Conservation (phyloP, 1,140 invertebrate genomes). For the Papilio dardanus region DNA sequence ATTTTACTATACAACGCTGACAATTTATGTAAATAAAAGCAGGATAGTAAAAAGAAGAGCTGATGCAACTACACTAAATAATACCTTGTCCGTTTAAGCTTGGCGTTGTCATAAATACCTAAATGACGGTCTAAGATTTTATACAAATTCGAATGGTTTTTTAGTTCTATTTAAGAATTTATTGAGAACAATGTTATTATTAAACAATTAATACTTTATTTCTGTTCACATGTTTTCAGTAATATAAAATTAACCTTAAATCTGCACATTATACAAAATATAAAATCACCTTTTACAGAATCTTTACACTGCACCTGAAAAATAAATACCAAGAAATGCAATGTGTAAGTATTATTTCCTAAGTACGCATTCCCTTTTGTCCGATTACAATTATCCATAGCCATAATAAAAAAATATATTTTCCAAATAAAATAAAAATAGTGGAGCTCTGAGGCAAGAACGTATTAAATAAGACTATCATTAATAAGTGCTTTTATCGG, state of each 20-base stretch:
- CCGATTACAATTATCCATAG: conserved; percentile 25
- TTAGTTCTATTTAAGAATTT: background rate
- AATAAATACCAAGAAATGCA: conserved; percentile 26
- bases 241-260: conserved; percentile 28
- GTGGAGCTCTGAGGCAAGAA: conserved; percentile 30
- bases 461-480: conserved; percentile 1
- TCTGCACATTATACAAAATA: conserved; percentile 29
- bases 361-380: background rate
- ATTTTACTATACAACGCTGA: too few relatives aligned
- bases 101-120: too few relatives aligned
- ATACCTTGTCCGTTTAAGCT: too few relatives aligned
- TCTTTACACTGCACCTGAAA: conserved; percentile 22
- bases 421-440: background rate
- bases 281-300: conserved; percentile 18
- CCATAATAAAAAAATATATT: background rate
- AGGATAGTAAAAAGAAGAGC: too few relatives aligned
- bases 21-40: too few relatives aligned
- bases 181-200: background rate
- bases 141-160: too few relatives aligned
- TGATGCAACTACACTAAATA: too few relatives aligned
- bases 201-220: conserved; percentile 32
- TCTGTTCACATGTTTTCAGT: conserved; percentile 1
- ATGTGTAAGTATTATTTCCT: background rate
- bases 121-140: too few relatives aligned
- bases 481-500: background rate